A percentile compares a stretch with the other conserved stretches of the same genome.
Evolutionary conservation across 2,888 invertebrate genomes (phyloP).

Genomic region (Platycheirus rosarum): DNA sequence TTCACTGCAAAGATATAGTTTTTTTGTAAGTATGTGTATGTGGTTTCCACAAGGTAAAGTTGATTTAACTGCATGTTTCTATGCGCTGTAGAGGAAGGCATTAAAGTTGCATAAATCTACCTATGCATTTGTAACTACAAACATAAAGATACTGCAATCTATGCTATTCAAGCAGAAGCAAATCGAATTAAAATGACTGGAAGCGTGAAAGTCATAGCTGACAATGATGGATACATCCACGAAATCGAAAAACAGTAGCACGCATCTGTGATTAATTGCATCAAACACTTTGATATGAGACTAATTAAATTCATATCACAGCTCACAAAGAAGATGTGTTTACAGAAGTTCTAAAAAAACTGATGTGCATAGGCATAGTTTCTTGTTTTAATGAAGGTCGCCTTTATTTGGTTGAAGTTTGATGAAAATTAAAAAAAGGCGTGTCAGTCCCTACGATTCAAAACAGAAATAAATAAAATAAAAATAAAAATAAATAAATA

Average conservation of each 20-base stretch:
- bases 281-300: slow-evolving; percentile 1
- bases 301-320: slow-evolving; percentile 38
- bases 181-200: slow-evolving; percentile 58
- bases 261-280: slow-evolving; percentile 9
- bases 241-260: neutral
- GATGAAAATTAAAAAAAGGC: too few relatives aligned
- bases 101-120: slow-evolving; percentile 26
- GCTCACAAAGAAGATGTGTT: neutral
- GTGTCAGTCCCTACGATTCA: too few relatives aligned
- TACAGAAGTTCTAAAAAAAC: too few relatives aligned
- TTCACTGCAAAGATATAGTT: slow-evolving; percentile 12
- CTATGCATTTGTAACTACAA: slow-evolving; percentile 39
- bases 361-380: too few relatives aligned
- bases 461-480: too few relatives aligned
- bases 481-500: too few relatives aligned
- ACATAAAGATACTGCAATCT: slow-evolving; percentile 22
- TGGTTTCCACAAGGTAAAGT: slow-evolving; percentile 30
- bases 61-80: slow-evolving; percentile 18
- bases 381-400: too few relatives aligned
- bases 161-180: slow-evolving; percentile 51
- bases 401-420: too few relatives aligned
- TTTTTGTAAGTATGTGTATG: slow-evolving; percentile 5
- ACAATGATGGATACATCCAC: neutral
- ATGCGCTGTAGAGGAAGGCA: neutral
- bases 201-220: slow-evolving; percentile 35